Conservation (phyloP, 1,140 invertebrate genomes). For the Drosophila dunni region DNA sequence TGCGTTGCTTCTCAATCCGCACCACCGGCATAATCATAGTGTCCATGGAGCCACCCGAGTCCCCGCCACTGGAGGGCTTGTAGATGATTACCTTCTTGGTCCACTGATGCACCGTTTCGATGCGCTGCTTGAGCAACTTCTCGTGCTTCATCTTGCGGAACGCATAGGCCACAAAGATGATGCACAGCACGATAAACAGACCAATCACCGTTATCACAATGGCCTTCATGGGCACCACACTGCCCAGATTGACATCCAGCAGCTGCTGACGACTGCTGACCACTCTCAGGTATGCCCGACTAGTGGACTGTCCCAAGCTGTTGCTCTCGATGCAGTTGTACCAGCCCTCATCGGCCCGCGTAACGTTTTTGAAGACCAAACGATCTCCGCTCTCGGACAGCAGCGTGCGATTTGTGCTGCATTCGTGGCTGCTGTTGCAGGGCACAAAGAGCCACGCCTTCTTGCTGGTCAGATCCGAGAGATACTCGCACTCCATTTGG, state of each 20-base stretch:
- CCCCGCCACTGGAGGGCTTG: conserved; percentile 87
- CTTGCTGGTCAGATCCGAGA: conserved; percentile 73
- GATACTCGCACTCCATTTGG: conserved; percentile 70
- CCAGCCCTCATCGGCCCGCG: conserved; percentile 94
- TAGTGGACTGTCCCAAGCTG: conserved; percentile 90
- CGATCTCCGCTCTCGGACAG: conserved; percentile 86
- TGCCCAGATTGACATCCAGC: conserved; percentile 40
- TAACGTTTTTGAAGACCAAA: conserved; percentile 92
- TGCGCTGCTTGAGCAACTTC: conserved; percentile 89
- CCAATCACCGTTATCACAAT: conserved; percentile 34
- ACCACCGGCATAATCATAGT: conserved; percentile 91
- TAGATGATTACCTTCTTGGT: conserved; percentile 96
- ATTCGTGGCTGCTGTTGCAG: conserved; percentile 54
- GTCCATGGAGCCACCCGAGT: conserved; percentile 85
- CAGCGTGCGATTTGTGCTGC: conserved; percentile 45
- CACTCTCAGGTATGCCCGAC: conserved; percentile 93
- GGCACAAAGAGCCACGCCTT: conserved; percentile 70
- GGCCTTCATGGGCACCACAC: conserved; percentile 43
- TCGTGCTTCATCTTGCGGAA: conserved; percentile 86
- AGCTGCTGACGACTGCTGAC: conserved; percentile 86
- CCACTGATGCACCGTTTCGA: conserved; percentile 93
- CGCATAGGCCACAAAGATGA: conserved; percentile 85
- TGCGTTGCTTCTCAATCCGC: conserved; percentile 94
- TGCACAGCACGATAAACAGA: conserved; percentile 55
- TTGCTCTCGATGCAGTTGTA: conserved; percentile 96